These are phyloP conservation scores for Ischnus inquisitorius DNA, from an alignment of 2,888 invertebrate species.

Conservation along the genomic window DNA sequence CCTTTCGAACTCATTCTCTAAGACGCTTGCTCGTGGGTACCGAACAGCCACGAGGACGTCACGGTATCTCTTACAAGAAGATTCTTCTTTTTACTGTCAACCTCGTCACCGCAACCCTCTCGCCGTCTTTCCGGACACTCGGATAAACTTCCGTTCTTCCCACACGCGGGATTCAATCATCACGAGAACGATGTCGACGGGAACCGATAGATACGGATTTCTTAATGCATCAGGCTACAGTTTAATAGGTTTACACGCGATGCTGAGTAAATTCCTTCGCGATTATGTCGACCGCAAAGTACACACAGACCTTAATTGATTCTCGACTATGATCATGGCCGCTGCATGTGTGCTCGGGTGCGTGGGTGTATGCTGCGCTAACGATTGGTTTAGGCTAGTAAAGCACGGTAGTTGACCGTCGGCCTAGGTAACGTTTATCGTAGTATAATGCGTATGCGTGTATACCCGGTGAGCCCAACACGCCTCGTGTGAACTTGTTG, in stretches of 20 bases:
- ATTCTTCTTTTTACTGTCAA: constrained; percentile 26
- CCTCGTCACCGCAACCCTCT: constrained; percentile 48
- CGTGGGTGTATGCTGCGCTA: constrained; percentile 3
- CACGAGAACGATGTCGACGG: neutral
- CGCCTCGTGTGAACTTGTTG: constrained; percentile 75
- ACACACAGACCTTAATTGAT: constrained; percentile 50
- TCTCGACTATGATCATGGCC: constrained; percentile 43
- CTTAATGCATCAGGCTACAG: neutral
- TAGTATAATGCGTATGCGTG: constrained; percentile 32
- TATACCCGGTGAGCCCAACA: constrained; percentile 55
- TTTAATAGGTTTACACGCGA: neutral
- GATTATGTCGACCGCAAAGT: constrained; percentile 44
- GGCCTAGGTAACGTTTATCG: constrained; percentile 47
- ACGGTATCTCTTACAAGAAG: constrained; percentile 51
- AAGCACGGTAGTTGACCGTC: constrained; percentile 55
- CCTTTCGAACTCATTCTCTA: constrained; percentile 16
- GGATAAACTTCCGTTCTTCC: constrained; percentile 47
- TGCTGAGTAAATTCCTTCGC: constrained; percentile 26
- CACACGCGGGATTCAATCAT: constrained; percentile 2
- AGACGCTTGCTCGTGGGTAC: constrained; percentile 48
- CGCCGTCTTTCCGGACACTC: constrained; percentile 34
- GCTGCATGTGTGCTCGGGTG: neutral
- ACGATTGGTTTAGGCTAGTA: constrained; percentile 44
- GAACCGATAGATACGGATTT: neutral
- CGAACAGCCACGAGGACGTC: constrained; percentile 34